Percentiles rank a stretch among this genome's conserved stretches.
These are phyloP conservation scores for Leucophenga montana DNA, from an alignment of 2,888 invertebrate species.

Conservation along the genomic window DNA sequence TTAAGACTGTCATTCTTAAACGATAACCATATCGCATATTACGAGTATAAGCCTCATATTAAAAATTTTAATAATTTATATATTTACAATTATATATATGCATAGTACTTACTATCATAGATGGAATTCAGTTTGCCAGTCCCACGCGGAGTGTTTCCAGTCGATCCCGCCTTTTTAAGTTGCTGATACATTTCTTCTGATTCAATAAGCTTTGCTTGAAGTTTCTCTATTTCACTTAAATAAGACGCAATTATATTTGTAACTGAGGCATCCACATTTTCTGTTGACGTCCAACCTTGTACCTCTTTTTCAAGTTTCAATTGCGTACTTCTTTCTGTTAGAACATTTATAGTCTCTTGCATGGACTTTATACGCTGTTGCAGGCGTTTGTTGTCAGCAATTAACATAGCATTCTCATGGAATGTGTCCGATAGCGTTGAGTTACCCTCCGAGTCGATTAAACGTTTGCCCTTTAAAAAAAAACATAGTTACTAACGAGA, in stretches of 20 bases:
- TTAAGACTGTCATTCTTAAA: too few relatives aligned
- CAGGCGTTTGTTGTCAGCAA: conserved; percentile 89
- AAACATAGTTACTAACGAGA: background rate
- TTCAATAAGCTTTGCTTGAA: conserved; percentile 90
- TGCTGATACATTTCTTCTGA: conserved; percentile 86
- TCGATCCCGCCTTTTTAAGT: conserved; percentile 74
- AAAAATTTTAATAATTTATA: too few relatives aligned
- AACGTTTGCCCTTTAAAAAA: conserved; percentile 83
- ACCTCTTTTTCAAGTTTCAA: conserved; percentile 85
- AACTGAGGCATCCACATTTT: conserved; percentile 75
- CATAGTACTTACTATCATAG: conserved; percentile 51
- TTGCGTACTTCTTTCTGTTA: conserved; percentile 87
- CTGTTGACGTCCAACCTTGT: conserved; percentile 59
- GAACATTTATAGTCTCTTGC: conserved; percentile 92
- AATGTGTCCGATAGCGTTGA: conserved; percentile 94
- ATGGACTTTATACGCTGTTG: conserved; percentile 92
- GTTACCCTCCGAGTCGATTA: conserved; percentile 88
- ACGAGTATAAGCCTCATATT: too few relatives aligned
- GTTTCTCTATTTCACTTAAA: conserved; percentile 91
- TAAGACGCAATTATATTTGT: conserved; percentile 86
- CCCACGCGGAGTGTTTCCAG: conserved; percentile 37
- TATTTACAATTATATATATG: background rate
- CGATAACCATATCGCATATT: too few relatives aligned
- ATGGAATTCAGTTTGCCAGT: conserved; percentile 29
- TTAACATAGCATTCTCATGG: conserved; percentile 94